Conservation (phyloP, 2,888 invertebrate genomes). For the Cinara cedri region DNA sequence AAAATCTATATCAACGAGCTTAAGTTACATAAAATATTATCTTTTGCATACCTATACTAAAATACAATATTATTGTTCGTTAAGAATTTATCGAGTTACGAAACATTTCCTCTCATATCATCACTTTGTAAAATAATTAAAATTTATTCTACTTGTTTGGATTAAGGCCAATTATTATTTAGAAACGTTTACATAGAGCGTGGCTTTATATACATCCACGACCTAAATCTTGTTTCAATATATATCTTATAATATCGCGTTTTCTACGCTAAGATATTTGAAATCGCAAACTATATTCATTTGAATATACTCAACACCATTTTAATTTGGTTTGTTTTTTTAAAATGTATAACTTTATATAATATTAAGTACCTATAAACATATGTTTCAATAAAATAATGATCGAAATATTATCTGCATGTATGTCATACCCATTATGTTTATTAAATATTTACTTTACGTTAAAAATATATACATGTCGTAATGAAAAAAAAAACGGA, state of each 20-base stretch:
- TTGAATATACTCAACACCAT: not conserved
- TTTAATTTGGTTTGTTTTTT: not conserved
- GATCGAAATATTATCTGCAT: no score
- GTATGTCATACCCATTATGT: no score
- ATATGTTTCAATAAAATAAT: no score
- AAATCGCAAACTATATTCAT: not conserved
- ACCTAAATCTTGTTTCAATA: constrained; percentile 39
- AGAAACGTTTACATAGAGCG: constrained; percentile 10
- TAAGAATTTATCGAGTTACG: not conserved
- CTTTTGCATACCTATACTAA: no score
- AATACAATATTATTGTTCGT: constrained; percentile 4
- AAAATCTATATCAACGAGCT: no score
- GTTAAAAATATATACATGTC: no score
- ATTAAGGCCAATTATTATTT: constrained; percentile 43
- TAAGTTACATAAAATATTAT: no score
- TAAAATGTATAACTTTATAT: no score
- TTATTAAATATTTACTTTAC: no score
- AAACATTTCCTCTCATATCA: constrained; percentile 23
- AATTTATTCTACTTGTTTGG: constrained; percentile 27
- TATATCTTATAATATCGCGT: not conserved
- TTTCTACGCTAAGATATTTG: not conserved
- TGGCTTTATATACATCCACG: constrained; percentile 1
- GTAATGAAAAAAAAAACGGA: no score
- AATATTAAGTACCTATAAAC: no score
- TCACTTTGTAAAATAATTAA: constrained; percentile 10